A percentile compares a stretch with the other conserved stretches of the same genome.
Evolutionary conservation across 2,888 invertebrate species (phyloP).

Genomic region (Rhodophaea formosa): DNA sequence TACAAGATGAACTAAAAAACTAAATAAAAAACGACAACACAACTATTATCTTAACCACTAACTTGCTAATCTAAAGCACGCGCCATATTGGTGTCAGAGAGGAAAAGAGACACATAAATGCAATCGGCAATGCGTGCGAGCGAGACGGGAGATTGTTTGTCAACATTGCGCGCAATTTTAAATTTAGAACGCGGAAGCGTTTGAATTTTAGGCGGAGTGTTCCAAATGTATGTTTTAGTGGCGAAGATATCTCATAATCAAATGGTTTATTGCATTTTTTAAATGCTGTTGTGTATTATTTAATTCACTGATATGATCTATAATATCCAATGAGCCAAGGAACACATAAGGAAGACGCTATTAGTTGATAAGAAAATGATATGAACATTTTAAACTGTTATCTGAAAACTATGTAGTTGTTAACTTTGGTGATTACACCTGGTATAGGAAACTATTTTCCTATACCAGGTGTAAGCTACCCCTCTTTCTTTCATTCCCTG

Average conservation of each 20-base stretch:
- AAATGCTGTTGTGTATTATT: too few species aligned
- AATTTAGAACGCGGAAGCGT: constrained; percentile 45
- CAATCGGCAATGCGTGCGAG: constrained; percentile 26
- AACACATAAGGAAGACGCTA: too few species aligned
- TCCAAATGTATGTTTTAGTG: background rate
- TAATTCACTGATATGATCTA: too few species aligned
- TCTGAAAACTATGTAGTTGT: too few species aligned
- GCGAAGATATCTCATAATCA: background rate
- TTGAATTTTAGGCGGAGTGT: constrained; percentile 4
- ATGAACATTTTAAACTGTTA: too few species aligned
- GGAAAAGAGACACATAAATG: constrained; percentile 33
- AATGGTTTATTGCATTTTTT: background rate
- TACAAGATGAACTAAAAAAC: too few species aligned
- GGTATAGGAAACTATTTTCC: too few species aligned
- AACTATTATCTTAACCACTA: constrained; percentile 15
- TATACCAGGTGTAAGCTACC: too few species aligned
- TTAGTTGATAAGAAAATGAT: too few species aligned
- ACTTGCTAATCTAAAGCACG: constrained; percentile 20
- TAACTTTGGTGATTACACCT: too few species aligned
- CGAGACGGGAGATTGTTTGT: constrained; percentile 55
- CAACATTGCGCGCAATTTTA: constrained; percentile 56
- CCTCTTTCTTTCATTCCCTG: too few species aligned
- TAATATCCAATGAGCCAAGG: too few species aligned
- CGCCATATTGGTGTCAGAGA: constrained; percentile 27
- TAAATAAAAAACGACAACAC: constrained; percentile 15